These are phyloP conservation scores for Aegotheles bennettii DNA, from an alignment of 2,113 vertebrate genomes.

Conservation along the genomic window DNA sequence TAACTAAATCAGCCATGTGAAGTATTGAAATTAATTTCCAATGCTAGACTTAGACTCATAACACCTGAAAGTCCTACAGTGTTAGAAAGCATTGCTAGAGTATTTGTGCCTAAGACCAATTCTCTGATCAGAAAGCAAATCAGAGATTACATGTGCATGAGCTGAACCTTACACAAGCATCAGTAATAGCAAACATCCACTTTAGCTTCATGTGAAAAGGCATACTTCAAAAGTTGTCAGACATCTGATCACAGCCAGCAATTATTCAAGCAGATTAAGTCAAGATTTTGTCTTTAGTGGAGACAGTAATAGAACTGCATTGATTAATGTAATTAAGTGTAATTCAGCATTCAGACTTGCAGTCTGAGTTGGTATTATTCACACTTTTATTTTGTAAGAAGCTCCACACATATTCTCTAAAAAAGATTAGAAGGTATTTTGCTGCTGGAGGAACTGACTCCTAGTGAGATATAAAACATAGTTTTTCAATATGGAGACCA, in stretches of 20 bases:
- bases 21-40: neutral
- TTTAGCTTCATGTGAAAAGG: neutral
- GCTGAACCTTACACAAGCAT: neutral
- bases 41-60: neutral
- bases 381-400: neutral
- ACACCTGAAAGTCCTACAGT: neutral
- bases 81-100: neutral
- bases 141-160: neutral
- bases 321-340: constrained; percentile 1
- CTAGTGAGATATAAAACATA: neutral
- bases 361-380: neutral
- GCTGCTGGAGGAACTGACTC: neutral
- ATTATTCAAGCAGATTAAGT: neutral
- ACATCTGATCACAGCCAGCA: neutral
- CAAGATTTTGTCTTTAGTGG: neutral
- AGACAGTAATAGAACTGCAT: neutral
- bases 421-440: neutral
- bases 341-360: neutral
- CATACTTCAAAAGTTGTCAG: neutral
- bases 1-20: neutral
- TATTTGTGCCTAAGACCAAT: neutral
- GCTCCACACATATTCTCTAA: neutral
- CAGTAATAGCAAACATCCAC: neutral
- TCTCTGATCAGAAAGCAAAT: neutral
- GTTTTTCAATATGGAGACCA: neutral